Evolutionary conservation across 2,113 vertebrate genomes (phyloP).

Genomic region (Esox niger): DNA sequence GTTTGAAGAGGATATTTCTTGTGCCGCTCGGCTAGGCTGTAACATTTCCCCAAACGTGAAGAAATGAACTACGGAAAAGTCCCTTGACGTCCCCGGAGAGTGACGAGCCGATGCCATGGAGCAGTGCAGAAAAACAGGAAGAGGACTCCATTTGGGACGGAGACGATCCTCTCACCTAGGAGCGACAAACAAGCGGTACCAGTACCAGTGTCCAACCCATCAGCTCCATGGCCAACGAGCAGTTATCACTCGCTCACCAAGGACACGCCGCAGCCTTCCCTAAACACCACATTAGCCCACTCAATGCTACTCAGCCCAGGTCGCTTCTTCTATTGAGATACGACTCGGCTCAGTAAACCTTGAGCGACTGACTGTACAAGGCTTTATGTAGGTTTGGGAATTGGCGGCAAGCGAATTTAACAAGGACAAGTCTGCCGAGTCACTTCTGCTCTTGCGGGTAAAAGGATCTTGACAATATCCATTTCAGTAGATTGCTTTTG

Average conservation of each 20-base stretch:
- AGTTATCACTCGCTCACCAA: conserved; percentile 12
- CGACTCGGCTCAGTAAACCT: conserved; percentile 5
- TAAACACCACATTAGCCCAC: neutral
- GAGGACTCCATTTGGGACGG: too few species aligned
- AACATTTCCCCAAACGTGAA: neutral
- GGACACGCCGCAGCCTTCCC: neutral
- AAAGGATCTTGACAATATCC: conserved; percentile 6
- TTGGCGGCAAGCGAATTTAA: neutral
- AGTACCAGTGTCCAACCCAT: neutral
- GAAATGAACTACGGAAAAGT: neutral
- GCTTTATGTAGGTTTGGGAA: neutral
- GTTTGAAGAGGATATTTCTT: neutral
- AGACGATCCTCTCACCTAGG: neutral
- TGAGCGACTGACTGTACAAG: neutral
- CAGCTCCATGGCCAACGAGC: conserved; percentile 1
- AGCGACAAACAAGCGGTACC: neutral
- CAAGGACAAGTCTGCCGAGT: neutral
- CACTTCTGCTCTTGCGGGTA: neutral
- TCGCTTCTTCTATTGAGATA: neutral
- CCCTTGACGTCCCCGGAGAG: too few species aligned
- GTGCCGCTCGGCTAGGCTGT: neutral
- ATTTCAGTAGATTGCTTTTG: neutral
- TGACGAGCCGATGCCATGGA: too few species aligned
- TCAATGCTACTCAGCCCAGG: neutral
- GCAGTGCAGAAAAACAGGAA: too few species aligned